phyloP scores from a whole-genome alignment of 2,888 invertebrate species.

The Strigamia crassipes region DNA sequence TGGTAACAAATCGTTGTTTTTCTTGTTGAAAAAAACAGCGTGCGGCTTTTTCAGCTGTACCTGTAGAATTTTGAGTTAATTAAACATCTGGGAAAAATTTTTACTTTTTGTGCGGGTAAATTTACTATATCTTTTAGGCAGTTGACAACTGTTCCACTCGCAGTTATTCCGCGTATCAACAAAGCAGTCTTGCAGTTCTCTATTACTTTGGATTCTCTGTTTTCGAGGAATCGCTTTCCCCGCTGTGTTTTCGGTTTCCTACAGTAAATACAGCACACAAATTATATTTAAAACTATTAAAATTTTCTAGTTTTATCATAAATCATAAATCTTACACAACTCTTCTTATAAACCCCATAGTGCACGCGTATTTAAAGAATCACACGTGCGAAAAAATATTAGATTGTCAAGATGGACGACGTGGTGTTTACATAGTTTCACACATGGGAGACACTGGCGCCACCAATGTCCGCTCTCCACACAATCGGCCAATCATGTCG shows the following conservation, averaged over 20 bases:
- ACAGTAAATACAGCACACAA: conserved; percentile 55
- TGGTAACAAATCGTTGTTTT: conserved; percentile 75
- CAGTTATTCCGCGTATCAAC: conserved; percentile 81
- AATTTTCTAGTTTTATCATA: conserved; percentile 43
- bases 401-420: too few relatives aligned
- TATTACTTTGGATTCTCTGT: conserved; percentile 81
- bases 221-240: conserved; percentile 81
- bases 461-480: too few relatives aligned
- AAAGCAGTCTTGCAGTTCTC: conserved; percentile 85
- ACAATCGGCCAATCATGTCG: too few relatives aligned
- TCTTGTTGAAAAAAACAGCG: conserved; percentile 66
- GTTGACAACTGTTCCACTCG: conserved; percentile 67
- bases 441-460: too few relatives aligned
- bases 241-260: conserved; percentile 88
- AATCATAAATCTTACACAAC: conserved; percentile 58
- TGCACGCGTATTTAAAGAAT: not conserved
- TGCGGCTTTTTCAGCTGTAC: conserved; percentile 80
- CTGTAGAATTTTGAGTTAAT: not conserved
- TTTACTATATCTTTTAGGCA: conserved; percentile 79
- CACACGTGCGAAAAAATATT: not conserved
- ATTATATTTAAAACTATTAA: too few relatives aligned
- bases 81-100: not conserved
- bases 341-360: conserved; percentile 57
- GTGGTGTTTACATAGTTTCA: too few relatives aligned
- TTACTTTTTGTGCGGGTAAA: not conserved